These are phyloP conservation scores for Folsomia manolachei DNA, from an alignment of 2,888 invertebrate species.

Conservation along the genomic window DNA sequence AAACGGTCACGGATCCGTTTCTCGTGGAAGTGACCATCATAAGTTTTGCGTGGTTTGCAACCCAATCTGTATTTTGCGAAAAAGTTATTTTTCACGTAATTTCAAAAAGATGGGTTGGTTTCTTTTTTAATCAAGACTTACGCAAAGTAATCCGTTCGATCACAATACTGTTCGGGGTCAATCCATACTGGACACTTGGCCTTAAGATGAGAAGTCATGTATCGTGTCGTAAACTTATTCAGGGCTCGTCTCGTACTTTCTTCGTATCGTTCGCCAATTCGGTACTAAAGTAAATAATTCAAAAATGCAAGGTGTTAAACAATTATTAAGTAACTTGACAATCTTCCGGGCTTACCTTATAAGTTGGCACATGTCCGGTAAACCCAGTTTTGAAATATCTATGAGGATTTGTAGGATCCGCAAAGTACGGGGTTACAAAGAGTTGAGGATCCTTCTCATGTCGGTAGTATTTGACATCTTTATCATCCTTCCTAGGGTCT, in stretches of 20 bases:
- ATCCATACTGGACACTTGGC: slow-evolving; percentile 44
- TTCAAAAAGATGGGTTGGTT: too few relatives aligned
- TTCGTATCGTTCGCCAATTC: slow-evolving; percentile 39
- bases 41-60: slow-evolving; percentile 43
- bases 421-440: slow-evolving; percentile 44
- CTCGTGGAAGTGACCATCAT: slow-evolving; percentile 47
- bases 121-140: slow-evolving; percentile 11
- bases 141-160: slow-evolving; percentile 34
- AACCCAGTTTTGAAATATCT: slow-evolving; percentile 46
- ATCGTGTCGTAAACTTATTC: slow-evolving; percentile 41
- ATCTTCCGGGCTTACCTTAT: slow-evolving; percentile 30
- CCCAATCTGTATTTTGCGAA: slow-evolving; percentile 22
- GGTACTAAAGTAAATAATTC: too few relatives aligned
- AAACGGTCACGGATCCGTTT: slow-evolving; percentile 44
- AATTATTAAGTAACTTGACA: not conserved
- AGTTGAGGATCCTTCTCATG: slow-evolving; percentile 39
- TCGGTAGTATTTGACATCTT: slow-evolving; percentile 39
- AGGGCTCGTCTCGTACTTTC: slow-evolving; percentile 39
- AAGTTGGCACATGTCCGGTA: slow-evolving; percentile 46
- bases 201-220: slow-evolving; percentile 39
- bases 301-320: slow-evolving; percentile 3
- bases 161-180: slow-evolving; percentile 41
- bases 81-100: too few relatives aligned
- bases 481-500: slow-evolving; percentile 39
- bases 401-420: slow-evolving; percentile 43